Percentiles rank a stretch among this genome's conserved stretches.
phyloP scores from a whole-genome alignment of 2,797 vertebrate genomes.

The Psittacula echo region DNA sequence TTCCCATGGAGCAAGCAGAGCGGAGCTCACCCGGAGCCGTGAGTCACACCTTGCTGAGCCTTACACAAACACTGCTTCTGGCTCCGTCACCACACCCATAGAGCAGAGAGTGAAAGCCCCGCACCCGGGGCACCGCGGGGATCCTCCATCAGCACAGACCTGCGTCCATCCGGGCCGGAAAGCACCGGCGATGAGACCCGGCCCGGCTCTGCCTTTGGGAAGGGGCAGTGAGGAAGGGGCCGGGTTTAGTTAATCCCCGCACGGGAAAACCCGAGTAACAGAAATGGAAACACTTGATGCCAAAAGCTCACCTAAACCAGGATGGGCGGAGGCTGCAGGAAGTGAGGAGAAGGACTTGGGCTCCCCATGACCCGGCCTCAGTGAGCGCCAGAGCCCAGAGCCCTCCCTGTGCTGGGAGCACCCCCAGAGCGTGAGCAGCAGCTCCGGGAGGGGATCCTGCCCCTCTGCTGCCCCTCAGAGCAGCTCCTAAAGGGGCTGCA shows the following conservation, averaged over 20 bases:
- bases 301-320: background rate
- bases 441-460: background rate
- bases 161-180: background rate
- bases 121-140: background rate
- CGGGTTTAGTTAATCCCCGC: background rate
- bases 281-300: no score
- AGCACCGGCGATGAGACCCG: rapidly evolving
- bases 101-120: background rate
- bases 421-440: background rate
- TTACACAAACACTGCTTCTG: background rate
- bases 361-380: background rate
- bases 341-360: background rate
- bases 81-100: background rate
- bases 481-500: background rate
- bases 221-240: background rate
- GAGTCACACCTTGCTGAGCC: background rate
- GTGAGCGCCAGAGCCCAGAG: no score
- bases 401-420: background rate
- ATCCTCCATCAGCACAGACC: background rate
- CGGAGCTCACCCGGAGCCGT: background rate
- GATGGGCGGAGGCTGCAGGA: background rate
- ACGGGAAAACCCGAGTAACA: background rate
- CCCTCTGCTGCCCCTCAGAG: background rate
- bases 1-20: background rate
- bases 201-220: rapidly evolving